Percentiles rank a stretch among this genome's conserved stretches.
These are phyloP conservation scores for Metopolophium dirhodum DNA, from an alignment of 1,140 invertebrate species.

Conservation along the genomic window DNA sequence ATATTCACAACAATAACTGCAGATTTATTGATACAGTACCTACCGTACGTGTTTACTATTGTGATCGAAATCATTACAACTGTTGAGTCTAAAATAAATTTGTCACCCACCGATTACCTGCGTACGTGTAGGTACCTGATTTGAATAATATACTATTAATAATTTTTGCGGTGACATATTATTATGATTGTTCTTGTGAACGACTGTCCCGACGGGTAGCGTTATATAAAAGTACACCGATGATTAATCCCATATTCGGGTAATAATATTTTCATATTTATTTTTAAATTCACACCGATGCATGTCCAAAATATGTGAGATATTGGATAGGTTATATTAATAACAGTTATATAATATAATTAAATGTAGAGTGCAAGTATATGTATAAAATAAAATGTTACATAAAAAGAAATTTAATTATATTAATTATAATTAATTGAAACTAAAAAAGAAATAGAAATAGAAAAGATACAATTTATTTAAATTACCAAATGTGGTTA, in stretches of 20 bases:
- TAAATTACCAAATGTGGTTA: no score
- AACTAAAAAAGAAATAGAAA: no score
- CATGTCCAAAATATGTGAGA: no score
- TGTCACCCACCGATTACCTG: neutral
- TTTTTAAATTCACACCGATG: no score
- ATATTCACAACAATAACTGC: neutral
- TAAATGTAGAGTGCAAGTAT: no score
- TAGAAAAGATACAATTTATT: no score
- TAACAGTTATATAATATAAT: no score
- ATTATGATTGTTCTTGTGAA: neutral
- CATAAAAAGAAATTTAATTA: no score
- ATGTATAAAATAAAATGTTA: no score
- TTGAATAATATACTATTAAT: conserved; percentile 9
- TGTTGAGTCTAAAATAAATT: neutral
- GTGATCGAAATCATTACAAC: neutral
- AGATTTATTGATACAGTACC: neutral
- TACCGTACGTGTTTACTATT: neutral
- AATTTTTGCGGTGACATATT: neutral
- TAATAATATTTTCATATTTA: no score
- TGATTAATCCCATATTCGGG: neutral
- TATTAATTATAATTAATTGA: no score
- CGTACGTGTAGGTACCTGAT: neutral
- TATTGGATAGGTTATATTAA: no score
- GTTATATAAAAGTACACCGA: neutral
- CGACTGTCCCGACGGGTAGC: neutral